Percentiles rank a stretch among this genome's conserved stretches.
Conservation (phyloP, 2,888 invertebrate species). For the Nematopogon swammerdamellus region DNA sequence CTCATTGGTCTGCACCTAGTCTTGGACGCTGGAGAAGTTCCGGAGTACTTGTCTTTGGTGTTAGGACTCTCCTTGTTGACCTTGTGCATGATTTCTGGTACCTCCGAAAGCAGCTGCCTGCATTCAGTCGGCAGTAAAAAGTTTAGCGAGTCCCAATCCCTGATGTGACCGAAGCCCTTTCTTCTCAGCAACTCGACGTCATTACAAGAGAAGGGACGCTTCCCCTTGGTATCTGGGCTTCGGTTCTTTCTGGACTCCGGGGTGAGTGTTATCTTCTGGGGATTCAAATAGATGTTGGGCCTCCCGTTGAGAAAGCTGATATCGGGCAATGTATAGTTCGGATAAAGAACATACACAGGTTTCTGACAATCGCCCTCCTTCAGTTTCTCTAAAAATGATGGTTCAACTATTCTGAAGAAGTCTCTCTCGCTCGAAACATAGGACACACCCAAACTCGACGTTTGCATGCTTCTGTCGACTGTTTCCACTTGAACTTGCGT, state of each 20-base stretch:
- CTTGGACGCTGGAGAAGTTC: conserved; percentile 36
- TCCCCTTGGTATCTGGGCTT: conserved; percentile 36
- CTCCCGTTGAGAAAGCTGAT: conserved; percentile 71
- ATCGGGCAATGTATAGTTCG: conserved; percentile 87
- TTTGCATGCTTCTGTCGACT: conserved; percentile 74
- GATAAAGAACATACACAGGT: conserved; percentile 87
- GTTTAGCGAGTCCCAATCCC: conserved; percentile 92
- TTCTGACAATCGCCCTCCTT: conserved; percentile 64
- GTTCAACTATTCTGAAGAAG: conserved; percentile 61
- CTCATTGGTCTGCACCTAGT: conserved; percentile 59
- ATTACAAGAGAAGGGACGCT: conserved; percentile 74
- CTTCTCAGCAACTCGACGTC: conserved; percentile 79
- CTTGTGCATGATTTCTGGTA: conserved; percentile 72
- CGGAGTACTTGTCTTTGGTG: conserved; percentile 39
- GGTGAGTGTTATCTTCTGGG: conserved; percentile 57
- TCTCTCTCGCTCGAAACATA: conserved; percentile 40
- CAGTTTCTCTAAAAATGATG: conserved; percentile 67
- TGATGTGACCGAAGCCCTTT: conserved; percentile 79
- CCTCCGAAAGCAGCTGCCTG: conserved; percentile 71
- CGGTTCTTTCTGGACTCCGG: conserved; percentile 36
- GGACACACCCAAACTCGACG: conserved; percentile 51
- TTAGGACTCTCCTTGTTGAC: conserved; percentile 51
- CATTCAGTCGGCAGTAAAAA: conserved; percentile 85
- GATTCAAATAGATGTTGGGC: conserved; percentile 70
- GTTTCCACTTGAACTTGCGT: conserved; percentile 54